phyloP scores from a whole-genome alignment of 2,797 vertebrate genomes.

The Enoplosus armatus region DNA sequence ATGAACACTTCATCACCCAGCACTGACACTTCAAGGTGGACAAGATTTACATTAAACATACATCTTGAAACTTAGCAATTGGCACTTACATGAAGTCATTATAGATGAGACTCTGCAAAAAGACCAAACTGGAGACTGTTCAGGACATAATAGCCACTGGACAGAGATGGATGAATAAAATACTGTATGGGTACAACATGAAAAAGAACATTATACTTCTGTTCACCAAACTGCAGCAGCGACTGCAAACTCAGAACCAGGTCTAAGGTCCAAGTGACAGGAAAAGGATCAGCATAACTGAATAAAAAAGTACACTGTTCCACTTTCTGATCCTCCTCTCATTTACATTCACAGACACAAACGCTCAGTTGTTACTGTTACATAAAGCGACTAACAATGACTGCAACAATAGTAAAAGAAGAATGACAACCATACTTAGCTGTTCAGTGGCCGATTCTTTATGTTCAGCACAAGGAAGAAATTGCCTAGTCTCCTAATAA shows the following conservation, averaged over 20 bases:
- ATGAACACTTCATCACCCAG: neutral
- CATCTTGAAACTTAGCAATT: neutral
- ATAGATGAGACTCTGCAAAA: neutral
- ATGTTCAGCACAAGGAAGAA: slow-evolving; percentile 3
- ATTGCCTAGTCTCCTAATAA: neutral
- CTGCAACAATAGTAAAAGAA: neutral
- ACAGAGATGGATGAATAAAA: slow-evolving; percentile 31
- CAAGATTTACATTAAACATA: slow-evolving; percentile 1
- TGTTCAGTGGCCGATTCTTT: slow-evolving; percentile 1
- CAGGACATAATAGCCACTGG: neutral
- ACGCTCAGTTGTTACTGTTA: neutral
- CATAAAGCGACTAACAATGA: neutral
- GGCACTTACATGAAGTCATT: neutral
- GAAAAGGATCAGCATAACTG: slow-evolving; percentile 10
- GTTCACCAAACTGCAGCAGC: neutral
- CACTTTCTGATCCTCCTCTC: slow-evolving; percentile 22
- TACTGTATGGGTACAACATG: slow-evolving; percentile 4
- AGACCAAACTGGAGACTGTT: neutral
- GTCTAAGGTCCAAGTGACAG: slow-evolving; percentile 25
- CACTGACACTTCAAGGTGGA: neutral
- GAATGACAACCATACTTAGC: slow-evolving; percentile 13
- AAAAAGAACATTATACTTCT: neutral
- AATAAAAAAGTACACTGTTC: slow-evolving; percentile 13
- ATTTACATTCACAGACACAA: slow-evolving; percentile 26
- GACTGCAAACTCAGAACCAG: neutral